Conservation (phyloP, 1,140 invertebrate species). For the Dreissena polymorpha region DNA sequence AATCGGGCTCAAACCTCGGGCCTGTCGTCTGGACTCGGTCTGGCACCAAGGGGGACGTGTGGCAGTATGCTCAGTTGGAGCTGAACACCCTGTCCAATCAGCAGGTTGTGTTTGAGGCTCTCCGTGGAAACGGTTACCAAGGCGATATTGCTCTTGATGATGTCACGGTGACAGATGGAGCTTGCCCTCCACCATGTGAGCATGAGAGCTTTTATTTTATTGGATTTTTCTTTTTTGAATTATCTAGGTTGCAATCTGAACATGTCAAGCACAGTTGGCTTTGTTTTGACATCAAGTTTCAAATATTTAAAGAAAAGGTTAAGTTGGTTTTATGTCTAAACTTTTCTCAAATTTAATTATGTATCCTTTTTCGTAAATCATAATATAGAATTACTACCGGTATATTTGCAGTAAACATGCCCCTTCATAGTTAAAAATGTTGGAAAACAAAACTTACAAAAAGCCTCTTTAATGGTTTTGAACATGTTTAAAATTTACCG, state of each 20-base stretch:
- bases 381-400: too few relatives aligned
- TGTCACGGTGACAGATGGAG: constrained; percentile 62
- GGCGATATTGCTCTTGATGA: constrained; percentile 74
- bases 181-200: constrained; percentile 49
- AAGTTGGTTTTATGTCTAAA: too few relatives aligned
- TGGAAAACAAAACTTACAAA: too few relatives aligned
- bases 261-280: background rate
- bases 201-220: background rate
- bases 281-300: constrained; percentile 2
- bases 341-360: too few relatives aligned
- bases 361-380: too few relatives aligned
- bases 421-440: too few relatives aligned
- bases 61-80: constrained; percentile 68
- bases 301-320: too few relatives aligned
- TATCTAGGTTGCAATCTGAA: too few relatives aligned
- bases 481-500: background rate
- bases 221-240: too few relatives aligned
- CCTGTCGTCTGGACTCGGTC: constrained; percentile 63
- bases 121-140: constrained; percentile 55
- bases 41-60: constrained; percentile 72
- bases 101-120: constrained; percentile 72
- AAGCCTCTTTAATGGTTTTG: too few relatives aligned
- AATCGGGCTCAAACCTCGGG: constrained; percentile 41
- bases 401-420: too few relatives aligned
- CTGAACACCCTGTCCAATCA: constrained; percentile 49